phyloP scores from a whole-genome alignment of 2,113 vertebrate genomes.

The Sander lucioperca region DNA sequence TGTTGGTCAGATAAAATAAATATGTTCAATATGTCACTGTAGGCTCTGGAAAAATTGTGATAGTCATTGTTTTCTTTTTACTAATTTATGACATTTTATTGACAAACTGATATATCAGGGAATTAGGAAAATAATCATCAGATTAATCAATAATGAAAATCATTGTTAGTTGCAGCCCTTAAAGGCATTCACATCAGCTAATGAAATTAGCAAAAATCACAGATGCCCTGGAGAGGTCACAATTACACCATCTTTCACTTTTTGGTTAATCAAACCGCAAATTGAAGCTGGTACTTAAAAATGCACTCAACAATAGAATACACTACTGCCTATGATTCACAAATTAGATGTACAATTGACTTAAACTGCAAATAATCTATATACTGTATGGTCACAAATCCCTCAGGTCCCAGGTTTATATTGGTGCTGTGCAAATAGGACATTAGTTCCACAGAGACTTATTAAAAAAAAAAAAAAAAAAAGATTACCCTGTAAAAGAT shows the following conservation, averaged over 20 bases:
- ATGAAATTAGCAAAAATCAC: slow-evolving; percentile 11
- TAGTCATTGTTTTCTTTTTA: background rate
- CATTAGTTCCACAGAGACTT: background rate
- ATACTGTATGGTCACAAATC: background rate
- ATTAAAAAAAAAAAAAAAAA: slow-evolving; percentile 7
- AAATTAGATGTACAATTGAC: background rate
- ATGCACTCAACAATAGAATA: background rate
- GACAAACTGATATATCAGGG: background rate
- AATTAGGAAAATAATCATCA: background rate
- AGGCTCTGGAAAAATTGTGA: too few relatives aligned
- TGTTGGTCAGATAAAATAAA: background rate
- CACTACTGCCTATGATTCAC: background rate
- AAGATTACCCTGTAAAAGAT: background rate
- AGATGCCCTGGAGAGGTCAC: background rate
- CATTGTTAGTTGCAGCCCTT: background rate
- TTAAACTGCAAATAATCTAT: background rate
- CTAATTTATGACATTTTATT: background rate
- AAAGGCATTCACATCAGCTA: background rate
- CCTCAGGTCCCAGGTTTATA: background rate
- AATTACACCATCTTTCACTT: background rate
- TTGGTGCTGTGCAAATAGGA: background rate
- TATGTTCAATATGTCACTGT: background rate
- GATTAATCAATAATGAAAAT: background rate
- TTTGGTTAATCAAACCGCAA: background rate
- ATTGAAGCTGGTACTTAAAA: background rate